phyloP scores from a whole-genome alignment of 2,888 invertebrate genomes.

The Tetragnatha montana region DNA sequence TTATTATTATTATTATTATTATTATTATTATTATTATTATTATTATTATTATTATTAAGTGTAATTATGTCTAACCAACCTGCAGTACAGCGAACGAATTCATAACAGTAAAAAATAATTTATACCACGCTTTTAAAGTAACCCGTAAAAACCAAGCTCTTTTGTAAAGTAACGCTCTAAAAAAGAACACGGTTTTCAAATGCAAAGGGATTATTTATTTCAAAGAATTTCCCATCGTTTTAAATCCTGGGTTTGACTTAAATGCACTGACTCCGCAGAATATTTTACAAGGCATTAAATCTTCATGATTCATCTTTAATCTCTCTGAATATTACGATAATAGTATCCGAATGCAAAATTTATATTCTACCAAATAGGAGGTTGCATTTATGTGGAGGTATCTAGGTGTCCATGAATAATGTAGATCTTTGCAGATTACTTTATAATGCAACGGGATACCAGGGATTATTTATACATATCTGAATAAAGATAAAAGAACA shows the following conservation, averaged over 20 bases:
- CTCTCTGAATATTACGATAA: background rate
- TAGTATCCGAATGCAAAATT: constrained; percentile 17
- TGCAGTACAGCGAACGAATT: too few relatives aligned
- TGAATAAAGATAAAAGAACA: constrained; percentile 16
- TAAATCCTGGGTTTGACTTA: background rate
- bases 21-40: too few relatives aligned
- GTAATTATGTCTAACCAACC: too few relatives aligned
- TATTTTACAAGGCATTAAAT: background rate
- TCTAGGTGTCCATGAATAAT: constrained; percentile 38
- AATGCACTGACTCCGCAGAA: background rate
- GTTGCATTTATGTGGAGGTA: constrained; percentile 7
- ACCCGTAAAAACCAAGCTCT: too few relatives aligned
- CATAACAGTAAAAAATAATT: too few relatives aligned
- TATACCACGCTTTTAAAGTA: too few relatives aligned
- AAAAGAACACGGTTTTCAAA: too few relatives aligned
- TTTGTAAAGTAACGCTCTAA: too few relatives aligned
- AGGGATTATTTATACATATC: constrained; percentile 43
- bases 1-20: too few relatives aligned
- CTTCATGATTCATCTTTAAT: constrained; percentile 7
- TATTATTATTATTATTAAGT: too few relatives aligned
- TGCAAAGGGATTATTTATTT: too few relatives aligned
- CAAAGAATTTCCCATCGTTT: too few relatives aligned
- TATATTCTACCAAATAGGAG: constrained; percentile 9
- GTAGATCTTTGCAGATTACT: constrained; percentile 35
- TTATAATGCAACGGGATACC: constrained; percentile 34